Base-by-base conservation (phyloP, 2,888 invertebrate genomes). In the Neoaliturus tenellus region DNA sequence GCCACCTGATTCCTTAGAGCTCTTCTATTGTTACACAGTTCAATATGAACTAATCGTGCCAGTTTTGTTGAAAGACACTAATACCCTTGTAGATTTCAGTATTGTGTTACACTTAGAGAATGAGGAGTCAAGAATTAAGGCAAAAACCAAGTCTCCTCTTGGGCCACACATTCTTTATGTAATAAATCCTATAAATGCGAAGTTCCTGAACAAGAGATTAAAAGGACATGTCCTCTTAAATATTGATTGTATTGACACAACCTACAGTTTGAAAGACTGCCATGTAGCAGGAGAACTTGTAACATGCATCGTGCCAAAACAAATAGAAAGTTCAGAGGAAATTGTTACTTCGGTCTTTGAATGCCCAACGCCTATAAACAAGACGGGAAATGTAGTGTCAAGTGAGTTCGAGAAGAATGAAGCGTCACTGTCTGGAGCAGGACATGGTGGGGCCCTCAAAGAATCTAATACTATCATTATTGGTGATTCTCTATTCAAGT, bases 151-250 rank as follows among this genome's bases (percentile, higher is more conserved):
- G 31, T 28, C 28, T 2, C 62, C 62, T 17, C 28, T 62, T 28
- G 62, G 62, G 2, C 62, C 62, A 62, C 62, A 62, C 31, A 62
- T 62, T 28, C 62, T 25, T 31, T 62, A 62, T 62, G 62, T 28
- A 62, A 62, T 62, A 25, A 62, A 62, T 17, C 62, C 62, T 62
- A 17, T 14, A 4, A 62, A 62, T 14, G 31, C 20, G 3, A 62
- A 28, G 31, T 62, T 62, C 28, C 14, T 62, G 17, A 28, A 62
- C 31, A 62, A 62, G 17, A 31, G 62, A 2, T 62, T 62, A 12
- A 62, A 28, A 20, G 62, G 62, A 3, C 62, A 62, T 28, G 17
- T 62, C 31, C 62, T 62, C 14, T 17, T 62, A 2, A 25, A 62
- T 31, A 62, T 3, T 25, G 28, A 62, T 62, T 28, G 28, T 31